Evolutionary conservation across 2,888 invertebrate species (phyloP), one percentile per base, ranked within the genome.

Genomic region (Eilema caniola): DNA sequence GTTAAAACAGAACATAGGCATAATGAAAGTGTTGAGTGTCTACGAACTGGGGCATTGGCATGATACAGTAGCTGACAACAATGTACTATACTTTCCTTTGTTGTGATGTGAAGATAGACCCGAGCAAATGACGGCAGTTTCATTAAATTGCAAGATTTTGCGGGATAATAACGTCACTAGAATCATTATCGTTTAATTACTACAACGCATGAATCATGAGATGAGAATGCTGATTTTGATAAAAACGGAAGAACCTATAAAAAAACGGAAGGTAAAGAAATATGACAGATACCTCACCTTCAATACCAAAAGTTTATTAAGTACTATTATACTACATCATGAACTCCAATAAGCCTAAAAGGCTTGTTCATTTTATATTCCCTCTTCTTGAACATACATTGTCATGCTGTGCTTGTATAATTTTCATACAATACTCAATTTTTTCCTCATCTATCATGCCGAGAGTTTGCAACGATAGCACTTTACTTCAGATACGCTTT

Each of bases 401-500:
- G 4, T 41, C 41, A 41, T 16, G 14, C 14, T 70, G 41, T 61
- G 31, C 70, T 69, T 78, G 56, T 70, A 69, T 0, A 57, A 20
- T 64, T 69, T 75, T 76, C 20, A 66, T 28, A 71, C 57, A 67
- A 76, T 67, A 69, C 62, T 66, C 66, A 73, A 71, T 74, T 74
- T 76, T 66, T 37, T 68, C 70, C 76, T 61, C 72, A 72, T 81
- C 71, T 78, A 76, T 80, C 76, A 74, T 73, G 66, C 73, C 37
- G 24, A 72, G 72, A 81, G 70, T 81, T 74, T 71, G 76, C 70
- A 78, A 79, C 74, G 72, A 70, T 69, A 70, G 63, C 74, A 76
- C 70, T 78, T 79, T 66, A 71, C 72, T 69, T 60, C 66, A 67
- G 71, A 76, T 67, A 76, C 74, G 79, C 64, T 78, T 76, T 76